These are phyloP conservation scores for Theropithecus gelada DNA, from an alignment of 2,113 vertebrate genomes.

Conservation along the genomic window DNA sequence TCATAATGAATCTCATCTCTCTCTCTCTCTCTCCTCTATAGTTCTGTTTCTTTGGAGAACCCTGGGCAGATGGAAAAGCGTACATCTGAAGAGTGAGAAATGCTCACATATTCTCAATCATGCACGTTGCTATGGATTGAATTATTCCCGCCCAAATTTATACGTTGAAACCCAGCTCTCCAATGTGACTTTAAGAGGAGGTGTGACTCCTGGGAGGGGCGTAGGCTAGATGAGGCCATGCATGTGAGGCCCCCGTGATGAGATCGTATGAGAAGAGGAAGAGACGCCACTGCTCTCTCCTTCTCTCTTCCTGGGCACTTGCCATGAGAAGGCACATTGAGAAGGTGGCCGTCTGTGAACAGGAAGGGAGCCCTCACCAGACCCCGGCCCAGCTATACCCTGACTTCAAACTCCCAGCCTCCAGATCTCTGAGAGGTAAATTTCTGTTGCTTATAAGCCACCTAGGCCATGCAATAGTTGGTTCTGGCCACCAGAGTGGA, in stretches of 20 bases:
- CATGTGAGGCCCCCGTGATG: too few relatives aligned
- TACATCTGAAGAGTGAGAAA: too few relatives aligned
- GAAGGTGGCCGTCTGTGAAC: not conserved
- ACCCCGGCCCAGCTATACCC: not conserved
- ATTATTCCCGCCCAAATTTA: not conserved
- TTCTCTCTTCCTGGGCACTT: not conserved
- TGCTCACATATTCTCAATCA: not conserved
- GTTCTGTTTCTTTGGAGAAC: not conserved
- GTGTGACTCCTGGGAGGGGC: not conserved
- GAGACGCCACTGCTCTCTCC: accelerated
- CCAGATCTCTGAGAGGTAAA: not conserved
- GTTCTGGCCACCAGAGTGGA: too few relatives aligned
- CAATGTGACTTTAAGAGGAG: not conserved
- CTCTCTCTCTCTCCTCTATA: not conserved
- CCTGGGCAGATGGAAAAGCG: not conserved
- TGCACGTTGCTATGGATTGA: not conserved
- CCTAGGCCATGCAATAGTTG: not conserved
- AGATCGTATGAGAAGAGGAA: not conserved
- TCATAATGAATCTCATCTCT: not conserved
- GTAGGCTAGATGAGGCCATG: not conserved
- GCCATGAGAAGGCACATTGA: not conserved
- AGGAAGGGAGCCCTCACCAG: not conserved
- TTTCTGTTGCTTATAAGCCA: not conserved
- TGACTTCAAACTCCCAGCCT: too few relatives aligned
- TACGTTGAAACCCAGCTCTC: accelerated